Base-by-base conservation (phyloP, 2,113 vertebrate genomes). In the Leucosticte australis region DNA sequence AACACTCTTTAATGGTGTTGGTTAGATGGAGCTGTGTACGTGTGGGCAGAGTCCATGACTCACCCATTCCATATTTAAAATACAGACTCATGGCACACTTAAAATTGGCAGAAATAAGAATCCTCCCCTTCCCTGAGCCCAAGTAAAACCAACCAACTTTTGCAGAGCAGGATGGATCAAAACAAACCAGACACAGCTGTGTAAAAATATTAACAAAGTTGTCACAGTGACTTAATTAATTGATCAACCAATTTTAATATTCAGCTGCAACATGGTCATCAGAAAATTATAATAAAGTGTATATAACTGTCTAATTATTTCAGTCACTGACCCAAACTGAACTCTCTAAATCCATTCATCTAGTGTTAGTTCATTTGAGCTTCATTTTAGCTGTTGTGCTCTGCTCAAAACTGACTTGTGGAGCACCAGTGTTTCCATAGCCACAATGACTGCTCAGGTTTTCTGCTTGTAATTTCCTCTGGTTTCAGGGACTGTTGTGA, bases 1-100 rank as follows among this genome's bases (percentile, higher is more conserved):
- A 80, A 50, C 10, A 6, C 49, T 56, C 10, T 39, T 46, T 9
- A 11, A 49, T 31, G 24, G 6, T 60, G 39, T 30, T 89, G 5
- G 2, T 47, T 33, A 60, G 37, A 53, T 0, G 0, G 27, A 35
- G 28, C 52, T 15, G 2, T 22, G 42, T 39, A 31, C 3, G 0
- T 70, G 73, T 0, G 0, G 42, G 33, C 7, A 7, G 44, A 83
- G 65, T 11, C 2, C 0, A 4, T 95, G 92, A 84, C 56, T 95
- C 89, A 91, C 15, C 24, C 75, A 4, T 35, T 84, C 81, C 74
- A 17, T 49, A 64, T 79, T 83, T 75, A 63, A 91, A 81, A 60
- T 35, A 37, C 39, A 28, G 31, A 50, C 15, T 56, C 47, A 6
- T 56, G 65, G 57, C 84, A 71, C 69, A 47, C 30, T 67, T 71